Evolutionary conservation across 2,888 invertebrate genomes (phyloP).

Genomic region (Cheilosia grossa): DNA sequence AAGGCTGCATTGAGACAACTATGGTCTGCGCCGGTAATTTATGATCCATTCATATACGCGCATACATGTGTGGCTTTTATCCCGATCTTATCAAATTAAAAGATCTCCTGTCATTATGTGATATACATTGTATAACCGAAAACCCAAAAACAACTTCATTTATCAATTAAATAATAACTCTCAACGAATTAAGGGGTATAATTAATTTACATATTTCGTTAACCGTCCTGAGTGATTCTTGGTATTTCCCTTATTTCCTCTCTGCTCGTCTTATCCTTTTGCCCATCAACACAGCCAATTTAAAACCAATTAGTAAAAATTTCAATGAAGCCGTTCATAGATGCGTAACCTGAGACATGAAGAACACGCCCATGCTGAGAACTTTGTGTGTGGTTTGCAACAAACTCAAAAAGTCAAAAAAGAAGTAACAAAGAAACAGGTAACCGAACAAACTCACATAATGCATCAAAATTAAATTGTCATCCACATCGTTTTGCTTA

Average conservation of each 20-base stretch:
- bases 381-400: conserved; percentile 74
- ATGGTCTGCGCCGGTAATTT: background rate
- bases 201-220: conserved; percentile 74
- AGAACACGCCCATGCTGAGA: conserved; percentile 72
- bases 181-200: conserved; percentile 68
- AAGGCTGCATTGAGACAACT: conserved; percentile 2
- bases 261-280: conserved; percentile 72
- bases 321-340: conserved; percentile 75
- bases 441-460: conserved; percentile 68
- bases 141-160: conserved; percentile 65
- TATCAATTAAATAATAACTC: conserved; percentile 72
- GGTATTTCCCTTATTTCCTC: conserved; percentile 64
- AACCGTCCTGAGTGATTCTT: conserved; percentile 69
- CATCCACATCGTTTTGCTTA: conserved; percentile 71
- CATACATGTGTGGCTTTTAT: background rate
- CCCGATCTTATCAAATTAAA: conserved; percentile 25
- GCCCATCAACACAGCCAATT: conserved; percentile 74
- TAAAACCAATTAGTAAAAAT: conserved; percentile 75
- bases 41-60: conserved; percentile 3
- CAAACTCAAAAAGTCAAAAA: conserved; percentile 15
- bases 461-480: conserved; percentile 75
- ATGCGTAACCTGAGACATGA: conserved; percentile 73
- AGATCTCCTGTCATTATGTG: conserved; percentile 39
- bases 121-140: conserved; percentile 24
- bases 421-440: conserved; percentile 63